A percentile compares a stretch with the other conserved stretches of the same genome.
These are phyloP conservation scores for Neofelis nebulosa DNA, from an alignment of 2,113 vertebrate genomes.

Conservation along the genomic window DNA sequence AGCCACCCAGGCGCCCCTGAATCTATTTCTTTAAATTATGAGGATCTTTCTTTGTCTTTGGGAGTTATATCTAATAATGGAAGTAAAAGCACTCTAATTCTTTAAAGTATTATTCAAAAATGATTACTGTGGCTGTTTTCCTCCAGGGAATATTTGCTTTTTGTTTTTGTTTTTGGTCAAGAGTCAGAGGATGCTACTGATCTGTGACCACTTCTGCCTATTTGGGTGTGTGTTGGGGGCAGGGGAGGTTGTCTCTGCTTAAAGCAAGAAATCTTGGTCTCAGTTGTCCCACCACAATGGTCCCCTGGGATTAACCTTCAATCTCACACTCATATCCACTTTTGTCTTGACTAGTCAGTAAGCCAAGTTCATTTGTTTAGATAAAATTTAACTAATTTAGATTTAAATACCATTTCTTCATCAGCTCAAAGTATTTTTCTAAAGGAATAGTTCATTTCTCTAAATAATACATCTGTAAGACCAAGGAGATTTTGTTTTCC, in stretches of 20 bases:
- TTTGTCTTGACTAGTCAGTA: neutral
- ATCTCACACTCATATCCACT: neutral
- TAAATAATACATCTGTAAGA: neutral
- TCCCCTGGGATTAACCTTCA: neutral
- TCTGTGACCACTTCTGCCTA: neutral
- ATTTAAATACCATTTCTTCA: slow-evolving; percentile 1
- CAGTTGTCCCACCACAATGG: fast-evolving
- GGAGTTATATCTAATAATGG: neutral
- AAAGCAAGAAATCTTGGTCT: neutral
- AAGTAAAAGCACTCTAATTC: neutral
- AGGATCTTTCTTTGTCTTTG: neutral
- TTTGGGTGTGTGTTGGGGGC: neutral
- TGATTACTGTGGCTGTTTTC: neutral
- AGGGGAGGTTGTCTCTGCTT: fast-evolving
- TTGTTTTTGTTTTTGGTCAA: neutral
- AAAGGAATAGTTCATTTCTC: neutral
- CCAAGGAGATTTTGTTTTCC: neutral
- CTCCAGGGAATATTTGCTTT: neutral
- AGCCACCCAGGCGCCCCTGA: neutral
- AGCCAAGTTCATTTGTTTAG: neutral
- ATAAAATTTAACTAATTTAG: neutral
- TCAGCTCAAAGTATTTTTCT: neutral
- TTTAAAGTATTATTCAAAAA: neutral
- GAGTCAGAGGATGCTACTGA: neutral
- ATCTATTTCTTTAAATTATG: neutral